Evolutionary conservation across 2,888 invertebrate genomes (phyloP), one percentile per base, ranked within the genome.

Genomic region (Dyspetes luteomarginatus): DNA sequence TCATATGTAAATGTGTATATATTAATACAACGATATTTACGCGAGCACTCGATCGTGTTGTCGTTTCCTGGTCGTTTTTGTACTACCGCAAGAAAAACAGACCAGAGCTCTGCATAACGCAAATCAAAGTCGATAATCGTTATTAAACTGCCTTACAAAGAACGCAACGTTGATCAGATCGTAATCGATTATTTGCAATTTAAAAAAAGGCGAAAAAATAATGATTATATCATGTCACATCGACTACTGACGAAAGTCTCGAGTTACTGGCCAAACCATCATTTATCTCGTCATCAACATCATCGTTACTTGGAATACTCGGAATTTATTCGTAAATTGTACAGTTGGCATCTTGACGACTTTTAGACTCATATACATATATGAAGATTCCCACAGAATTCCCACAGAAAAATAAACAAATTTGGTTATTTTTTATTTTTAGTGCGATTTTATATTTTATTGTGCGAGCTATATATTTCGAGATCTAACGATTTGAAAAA

Each of bases 71-170:
- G 41, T 82, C 5, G 12, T 52, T 45, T 30, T 15, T 28, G 22
- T 68, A 64, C 22, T 24, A 26, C 36, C 3, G 9, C 24, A 58
- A 68, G 58, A 55, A 48, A 78, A 67, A 48, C 45, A 12, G 52
- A 67, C 45, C 56, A 65, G 64, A 74, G 26, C 55, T 69, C 78
- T 78, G 81, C 81, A 75, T 78, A 71, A 78, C 74, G 60, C 48
- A 60, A 75, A 55, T 41, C 60, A 43, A 48, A 67, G 56, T 52
- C 55, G 52, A 69, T 81, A 75, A 81, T 78, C 65, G 78, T 71
- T 78, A 75, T 78, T 75, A 62, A 58, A 67, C 22, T 15, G 74
- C 65, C 26, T 64, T 67, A 62, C 65, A 26, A 58, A 50, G 68
- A 67, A 30, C 68, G 41, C 22, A 73, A 48, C 68, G 73, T 77